phyloP scores from a whole-genome alignment of 2,888 invertebrate genomes.

The Spialia ferax region DNA sequence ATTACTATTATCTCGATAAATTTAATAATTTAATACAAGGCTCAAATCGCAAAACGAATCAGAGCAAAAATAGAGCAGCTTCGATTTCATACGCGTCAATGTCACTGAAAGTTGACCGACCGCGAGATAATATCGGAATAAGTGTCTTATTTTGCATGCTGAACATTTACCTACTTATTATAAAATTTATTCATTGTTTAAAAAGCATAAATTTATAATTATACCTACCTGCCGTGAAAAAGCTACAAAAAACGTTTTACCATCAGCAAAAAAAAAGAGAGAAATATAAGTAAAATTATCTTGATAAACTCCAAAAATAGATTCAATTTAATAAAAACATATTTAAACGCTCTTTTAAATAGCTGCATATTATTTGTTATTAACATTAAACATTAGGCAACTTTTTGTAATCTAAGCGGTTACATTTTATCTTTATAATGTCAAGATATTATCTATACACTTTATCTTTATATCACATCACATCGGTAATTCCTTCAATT shows the following conservation, averaged over 20 bases:
- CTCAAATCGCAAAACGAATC: slow-evolving; percentile 65
- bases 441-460: not conserved
- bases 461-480: not conserved
- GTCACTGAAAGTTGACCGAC: slow-evolving; percentile 63
- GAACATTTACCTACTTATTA: too few relatives aligned
- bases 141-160: not conserved
- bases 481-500: not conserved
- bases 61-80: slow-evolving; percentile 64
- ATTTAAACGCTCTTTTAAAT: not conserved
- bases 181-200: too few relatives aligned
- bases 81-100: slow-evolving; percentile 61
- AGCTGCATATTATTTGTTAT: slow-evolving; percentile 1
- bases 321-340: too few relatives aligned
- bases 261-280: too few relatives aligned
- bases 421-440: not conserved
- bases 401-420: not conserved
- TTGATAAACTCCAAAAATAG: too few relatives aligned
- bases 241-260: too few relatives aligned
- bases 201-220: too few relatives aligned
- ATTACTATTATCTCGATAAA: too few relatives aligned
- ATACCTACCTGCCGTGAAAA: too few relatives aligned
- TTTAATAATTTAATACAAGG: slow-evolving; percentile 44
- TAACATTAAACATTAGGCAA: too few relatives aligned
- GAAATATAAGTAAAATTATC: too few relatives aligned
- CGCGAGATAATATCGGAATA: not conserved